A percentile compares a stretch with the other conserved stretches of the same genome.
Conservation (phyloP, 2,888 invertebrate species). For the Andrena dorsata region DNA sequence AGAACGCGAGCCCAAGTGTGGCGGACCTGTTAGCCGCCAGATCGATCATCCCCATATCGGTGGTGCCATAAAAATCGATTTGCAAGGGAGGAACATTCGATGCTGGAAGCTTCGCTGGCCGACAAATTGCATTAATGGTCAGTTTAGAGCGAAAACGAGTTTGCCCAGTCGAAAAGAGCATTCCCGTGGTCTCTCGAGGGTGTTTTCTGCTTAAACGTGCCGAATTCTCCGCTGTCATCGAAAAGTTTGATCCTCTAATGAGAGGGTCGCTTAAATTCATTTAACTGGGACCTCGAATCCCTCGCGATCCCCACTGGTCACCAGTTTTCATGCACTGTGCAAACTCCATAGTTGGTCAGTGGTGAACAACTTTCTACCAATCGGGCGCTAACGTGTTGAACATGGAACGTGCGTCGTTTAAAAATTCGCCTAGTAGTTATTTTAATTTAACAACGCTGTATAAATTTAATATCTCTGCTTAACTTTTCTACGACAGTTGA, state of each 20-base stretch:
- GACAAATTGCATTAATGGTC: too few relatives aligned
- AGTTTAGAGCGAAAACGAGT: too few relatives aligned
- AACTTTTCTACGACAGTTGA: too few relatives aligned
- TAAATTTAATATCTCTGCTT: too few relatives aligned
- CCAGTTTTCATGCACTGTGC: constrained; percentile 26
- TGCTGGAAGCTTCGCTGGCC: too few relatives aligned
- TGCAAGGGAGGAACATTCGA: too few relatives aligned
- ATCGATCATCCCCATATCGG: too few relatives aligned
- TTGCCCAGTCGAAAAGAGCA: neutral
- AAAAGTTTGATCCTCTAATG: constrained; percentile 43
- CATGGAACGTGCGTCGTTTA: neutral
- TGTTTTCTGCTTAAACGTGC: constrained; percentile 28
- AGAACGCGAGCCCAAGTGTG: too few relatives aligned
- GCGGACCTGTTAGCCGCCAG: too few relatives aligned
- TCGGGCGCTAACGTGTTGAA: neutral
- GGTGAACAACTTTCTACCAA: constrained; percentile 4
- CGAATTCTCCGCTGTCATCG: constrained; percentile 28
- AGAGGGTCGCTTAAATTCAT: constrained; percentile 45
- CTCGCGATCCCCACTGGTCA: constrained; percentile 4
- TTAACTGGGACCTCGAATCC: constrained; percentile 34
- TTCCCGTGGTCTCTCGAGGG: constrained; percentile 14
- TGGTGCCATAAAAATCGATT: too few relatives aligned
- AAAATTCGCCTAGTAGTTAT: neutral
- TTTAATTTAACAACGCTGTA: neutral
- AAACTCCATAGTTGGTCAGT: constrained; percentile 8